Evolutionary conservation across 2,113 vertebrate species (phyloP).

Genomic region (Regulus satrapa): DNA sequence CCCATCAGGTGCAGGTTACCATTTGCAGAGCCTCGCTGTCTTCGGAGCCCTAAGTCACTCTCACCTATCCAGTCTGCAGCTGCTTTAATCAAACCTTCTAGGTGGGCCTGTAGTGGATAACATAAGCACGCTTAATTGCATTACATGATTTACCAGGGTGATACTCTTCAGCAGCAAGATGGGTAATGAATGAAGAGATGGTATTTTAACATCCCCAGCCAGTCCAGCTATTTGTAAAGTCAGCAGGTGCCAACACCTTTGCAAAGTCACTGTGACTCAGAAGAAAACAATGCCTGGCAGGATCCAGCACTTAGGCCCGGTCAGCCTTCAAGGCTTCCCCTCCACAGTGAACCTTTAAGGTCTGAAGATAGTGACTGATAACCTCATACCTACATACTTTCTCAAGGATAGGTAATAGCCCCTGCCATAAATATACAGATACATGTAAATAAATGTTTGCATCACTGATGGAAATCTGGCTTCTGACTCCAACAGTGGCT

Average conservation of each 20-base stretch:
- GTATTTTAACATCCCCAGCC: neutral
- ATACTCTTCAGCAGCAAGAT: neutral
- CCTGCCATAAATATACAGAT: neutral
- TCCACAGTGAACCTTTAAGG: neutral
- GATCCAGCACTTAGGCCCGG: neutral
- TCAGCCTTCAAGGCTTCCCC: neutral
- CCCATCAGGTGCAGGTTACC: neutral
- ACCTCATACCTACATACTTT: neutral
- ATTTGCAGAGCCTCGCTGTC: neutral
- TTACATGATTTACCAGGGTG: neutral
- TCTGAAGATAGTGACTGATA: neutral
- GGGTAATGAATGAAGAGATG: neutral
- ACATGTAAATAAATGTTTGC: neutral
- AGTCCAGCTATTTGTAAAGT: neutral
- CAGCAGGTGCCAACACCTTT: neutral
- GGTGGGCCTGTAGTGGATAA: neutral
- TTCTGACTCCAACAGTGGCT: neutral
- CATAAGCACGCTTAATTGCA: neutral
- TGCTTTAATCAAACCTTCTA: neutral
- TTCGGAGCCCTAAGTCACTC: neutral
- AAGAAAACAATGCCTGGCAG: neutral
- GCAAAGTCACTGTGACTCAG: neutral
- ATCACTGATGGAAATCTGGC: neutral
- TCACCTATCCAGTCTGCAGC: neutral
- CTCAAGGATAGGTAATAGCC: neutral